These are phyloP conservation scores for Pangasius krempfi DNA, from an alignment of 2,797 vertebrate species.

Conservation along the genomic window DNA sequence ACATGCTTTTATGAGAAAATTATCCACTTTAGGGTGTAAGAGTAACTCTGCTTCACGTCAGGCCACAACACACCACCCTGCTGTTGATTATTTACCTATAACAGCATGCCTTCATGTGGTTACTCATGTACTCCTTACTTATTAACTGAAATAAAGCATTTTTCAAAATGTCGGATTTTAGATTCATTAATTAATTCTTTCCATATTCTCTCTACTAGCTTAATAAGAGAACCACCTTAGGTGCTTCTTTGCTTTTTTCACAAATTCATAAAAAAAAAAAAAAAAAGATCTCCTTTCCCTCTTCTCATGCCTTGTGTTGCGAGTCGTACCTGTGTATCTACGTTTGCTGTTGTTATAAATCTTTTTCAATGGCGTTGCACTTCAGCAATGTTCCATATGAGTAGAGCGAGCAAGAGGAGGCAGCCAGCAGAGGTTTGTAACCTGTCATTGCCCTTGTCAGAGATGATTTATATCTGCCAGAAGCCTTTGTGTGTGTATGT, in stretches of 20 bases:
- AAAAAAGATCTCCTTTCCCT: neutral
- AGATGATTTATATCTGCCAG: constrained; percentile 49
- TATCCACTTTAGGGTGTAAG: too few species aligned
- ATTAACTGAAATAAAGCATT: neutral
- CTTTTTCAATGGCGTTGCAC: neutral
- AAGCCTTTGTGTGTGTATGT: constrained; percentile 39
- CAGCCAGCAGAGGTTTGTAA: constrained; percentile 36
- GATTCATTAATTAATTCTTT: neutral
- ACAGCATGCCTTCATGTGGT: neutral
- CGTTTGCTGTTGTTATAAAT: neutral
- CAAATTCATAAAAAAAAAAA: neutral
- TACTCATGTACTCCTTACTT: neutral
- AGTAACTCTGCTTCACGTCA: too few species aligned
- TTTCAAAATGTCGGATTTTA: neutral
- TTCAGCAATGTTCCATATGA: constrained; percentile 16
- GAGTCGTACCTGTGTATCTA: constrained; percentile 16
- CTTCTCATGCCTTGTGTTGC: neutral
- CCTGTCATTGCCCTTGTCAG: constrained; percentile 53
- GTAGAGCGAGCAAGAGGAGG: neutral
- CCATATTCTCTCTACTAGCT: neutral
- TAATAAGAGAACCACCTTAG: neutral
- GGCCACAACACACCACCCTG: too few species aligned
- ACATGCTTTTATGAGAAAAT: too few species aligned
- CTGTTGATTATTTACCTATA: neutral
- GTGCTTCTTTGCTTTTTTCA: neutral